Evolutionary conservation across 2,113 vertebrate species (phyloP).

Genomic region (Spheniscus mendiculus): DNA sequence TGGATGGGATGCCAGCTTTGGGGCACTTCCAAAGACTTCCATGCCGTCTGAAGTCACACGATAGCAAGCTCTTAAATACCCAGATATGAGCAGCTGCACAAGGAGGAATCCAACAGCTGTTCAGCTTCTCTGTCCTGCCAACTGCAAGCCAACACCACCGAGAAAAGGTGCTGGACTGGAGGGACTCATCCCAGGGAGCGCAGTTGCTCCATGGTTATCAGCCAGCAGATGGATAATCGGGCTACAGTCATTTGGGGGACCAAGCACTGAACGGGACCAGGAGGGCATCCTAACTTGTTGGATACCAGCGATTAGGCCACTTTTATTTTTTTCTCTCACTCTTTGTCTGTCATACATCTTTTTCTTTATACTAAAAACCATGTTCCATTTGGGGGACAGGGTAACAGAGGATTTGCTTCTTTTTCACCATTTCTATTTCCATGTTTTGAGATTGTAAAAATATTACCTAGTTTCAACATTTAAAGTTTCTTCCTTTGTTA

Average conservation of each 20-base stretch:
- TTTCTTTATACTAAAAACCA: background rate
- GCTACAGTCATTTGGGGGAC: background rate
- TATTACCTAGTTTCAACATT: background rate
- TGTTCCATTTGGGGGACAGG: background rate
- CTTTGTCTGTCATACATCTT: background rate
- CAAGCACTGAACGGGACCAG: background rate
- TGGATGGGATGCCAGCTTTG: background rate
- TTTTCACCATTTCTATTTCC: background rate
- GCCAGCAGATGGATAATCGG: accelerated
- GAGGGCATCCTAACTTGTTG: accelerated
- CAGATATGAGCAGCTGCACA: slow-evolving; percentile 38
- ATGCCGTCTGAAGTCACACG: background rate
- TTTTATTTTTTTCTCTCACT: background rate
- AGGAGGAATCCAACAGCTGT: slow-evolving; percentile 47
- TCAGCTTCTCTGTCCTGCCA: background rate
- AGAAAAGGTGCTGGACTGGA: background rate
- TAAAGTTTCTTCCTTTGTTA: background rate
- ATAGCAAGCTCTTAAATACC: background rate
- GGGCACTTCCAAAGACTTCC: background rate
- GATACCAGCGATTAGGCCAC: background rate
- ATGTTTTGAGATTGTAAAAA: background rate
- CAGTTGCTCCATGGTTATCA: background rate
- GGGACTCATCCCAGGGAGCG: background rate
- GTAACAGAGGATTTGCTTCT: background rate
- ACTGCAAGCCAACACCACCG: background rate